Evolutionary conservation across 2,113 vertebrate genomes (phyloP), one percentile per base, ranked within the genome.

Genomic region (Todiramphus chloris): DNA sequence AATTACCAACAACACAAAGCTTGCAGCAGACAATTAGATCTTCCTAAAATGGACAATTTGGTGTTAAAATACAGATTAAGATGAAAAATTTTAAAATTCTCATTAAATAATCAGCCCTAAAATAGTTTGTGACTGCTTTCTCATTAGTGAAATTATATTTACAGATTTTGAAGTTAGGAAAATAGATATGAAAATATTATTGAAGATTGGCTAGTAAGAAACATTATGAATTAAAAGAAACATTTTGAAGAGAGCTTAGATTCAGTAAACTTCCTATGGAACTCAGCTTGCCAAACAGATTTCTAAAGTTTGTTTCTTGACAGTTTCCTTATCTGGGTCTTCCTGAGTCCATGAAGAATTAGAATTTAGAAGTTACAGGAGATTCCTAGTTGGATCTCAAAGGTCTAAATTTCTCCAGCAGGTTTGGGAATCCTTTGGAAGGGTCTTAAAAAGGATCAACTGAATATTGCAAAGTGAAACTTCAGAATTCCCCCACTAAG

Each of bases 321-420:
- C 31, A 19, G 10, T 83, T 74, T 73, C 39, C 24, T 78, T 68
- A 72, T 30, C 28, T 68, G 11, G 4, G 11, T 92, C n/a, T 76
- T 72, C 31, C n/a, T 0, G 0, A 48, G 0, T 25, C 16, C 5
- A 16, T 3, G 10, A 88, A 79, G 17, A 56, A 76, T 68, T 53
- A 53, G 10, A 55, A 80, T 66, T 77, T 25, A 46, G 8, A 69
- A 67, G 27, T 58, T 53, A 73, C 17, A 53, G 23, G 12, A 48
- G 58, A 85, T 33, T 69, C 13, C 30, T 77, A 69, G 20, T 9
- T 35, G 35, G 30, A 74, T 9, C 55, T 60, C 35, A 73, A 23
- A 84, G 5, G 14, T 20, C 55, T 67, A 5, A 84, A 56, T 10
- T 23, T 75, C 43, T 84, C 13, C 30, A 68, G 3, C 12, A 72